Conservation (phyloP, 2,888 invertebrate genomes). For the Cerceris ruficornis region DNA sequence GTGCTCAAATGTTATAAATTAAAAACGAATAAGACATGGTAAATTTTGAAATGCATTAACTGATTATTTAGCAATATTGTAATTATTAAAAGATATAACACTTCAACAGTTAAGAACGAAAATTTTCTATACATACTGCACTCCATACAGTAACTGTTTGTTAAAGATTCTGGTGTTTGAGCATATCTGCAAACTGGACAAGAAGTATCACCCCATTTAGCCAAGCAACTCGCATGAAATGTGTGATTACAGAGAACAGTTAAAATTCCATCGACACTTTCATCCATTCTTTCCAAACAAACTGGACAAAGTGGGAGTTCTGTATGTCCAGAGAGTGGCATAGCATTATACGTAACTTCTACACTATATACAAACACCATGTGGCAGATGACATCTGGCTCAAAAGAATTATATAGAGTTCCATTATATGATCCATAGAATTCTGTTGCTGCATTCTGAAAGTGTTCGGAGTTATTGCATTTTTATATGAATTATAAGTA, state of each 20-base stretch:
- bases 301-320: conserved; percentile 99
- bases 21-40: background rate
- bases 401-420: conserved; percentile 95
- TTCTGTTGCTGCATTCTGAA: conserved; percentile 91
- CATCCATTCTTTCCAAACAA: conserved; percentile 98
- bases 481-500: no score
- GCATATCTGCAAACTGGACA: conserved; percentile 98
- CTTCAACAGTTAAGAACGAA: no score
- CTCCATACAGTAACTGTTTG: conserved; percentile 87
- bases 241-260: conserved; percentile 99
- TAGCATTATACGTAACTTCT: conserved; percentile 91
- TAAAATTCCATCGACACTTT: conserved; percentile 98
- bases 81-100: no score
- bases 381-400: conserved; percentile 95
- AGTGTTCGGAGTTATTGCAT: background rate
- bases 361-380: conserved; percentile 97
- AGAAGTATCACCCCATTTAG: conserved; percentile 98
- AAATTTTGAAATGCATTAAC: no score
- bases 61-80: no score
- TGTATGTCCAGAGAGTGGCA: conserved; percentile 90
- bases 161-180: conserved; percentile 91
- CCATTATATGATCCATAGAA: conserved; percentile 97
- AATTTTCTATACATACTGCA: conserved; percentile 83
- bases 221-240: conserved; percentile 97
- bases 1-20: background rate